These are phyloP conservation scores for Epirrhoe tristata DNA, from an alignment of 2,888 invertebrate species.

Conservation along the genomic window DNA sequence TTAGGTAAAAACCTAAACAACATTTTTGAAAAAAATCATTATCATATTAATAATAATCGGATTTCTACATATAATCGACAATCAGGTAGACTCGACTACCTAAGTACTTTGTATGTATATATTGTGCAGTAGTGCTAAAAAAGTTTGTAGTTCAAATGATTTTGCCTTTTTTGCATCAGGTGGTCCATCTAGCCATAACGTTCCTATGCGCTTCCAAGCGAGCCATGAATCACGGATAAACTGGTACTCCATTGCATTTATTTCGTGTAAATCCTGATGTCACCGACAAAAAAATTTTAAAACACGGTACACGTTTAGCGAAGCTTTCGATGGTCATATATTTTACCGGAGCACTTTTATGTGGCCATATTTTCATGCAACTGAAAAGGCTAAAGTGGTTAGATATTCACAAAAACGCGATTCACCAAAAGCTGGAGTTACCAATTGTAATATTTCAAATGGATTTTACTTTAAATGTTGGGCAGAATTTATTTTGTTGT, in stretches of 20 bases:
- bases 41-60: no score
- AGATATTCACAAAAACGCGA: constrained; percentile 41
- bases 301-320: constrained; percentile 34
- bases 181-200: constrained; percentile 5
- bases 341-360: constrained; percentile 42
- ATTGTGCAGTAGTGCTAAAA: not conserved
- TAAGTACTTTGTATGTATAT: no score
- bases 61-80: no score
- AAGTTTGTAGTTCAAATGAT: not conserved
- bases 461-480: constrained; percentile 33
- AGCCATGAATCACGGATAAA: constrained; percentile 26
- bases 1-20: no score
- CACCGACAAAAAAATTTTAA: constrained; percentile 34
- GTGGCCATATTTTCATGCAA: constrained; percentile 43
- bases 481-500: constrained; percentile 1
- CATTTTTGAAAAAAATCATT: no score
- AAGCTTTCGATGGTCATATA: constrained; percentile 40
- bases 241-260: constrained; percentile 28
- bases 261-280: constrained; percentile 30
- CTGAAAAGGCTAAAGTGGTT: constrained; percentile 42
- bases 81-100: no score
- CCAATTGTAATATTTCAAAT: constrained; percentile 36
- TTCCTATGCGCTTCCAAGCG: constrained; percentile 11
- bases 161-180: constrained; percentile 2
- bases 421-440: constrained; percentile 37